A percentile compares a stretch with the other conserved stretches of the same genome.
Evolutionary conservation across 2,888 invertebrate genomes (phyloP).

Genomic region (Netelia virgata): DNA sequence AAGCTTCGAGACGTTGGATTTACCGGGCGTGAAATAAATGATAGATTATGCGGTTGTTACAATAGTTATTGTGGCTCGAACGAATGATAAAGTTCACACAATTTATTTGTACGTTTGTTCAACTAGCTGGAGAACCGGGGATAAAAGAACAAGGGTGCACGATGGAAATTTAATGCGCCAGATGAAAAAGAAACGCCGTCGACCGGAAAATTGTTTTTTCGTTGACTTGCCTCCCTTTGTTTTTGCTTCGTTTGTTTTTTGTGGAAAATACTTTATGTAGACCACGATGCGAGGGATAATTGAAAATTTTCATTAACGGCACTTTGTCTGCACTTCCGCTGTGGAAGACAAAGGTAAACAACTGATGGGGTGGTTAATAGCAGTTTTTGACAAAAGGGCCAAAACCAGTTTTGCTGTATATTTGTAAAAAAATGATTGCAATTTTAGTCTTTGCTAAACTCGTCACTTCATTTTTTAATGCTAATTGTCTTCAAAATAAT

Average conservation of each 20-base stretch:
- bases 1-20: not conserved
- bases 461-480: too few species aligned
- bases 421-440: too few species aligned
- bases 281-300: slow-evolving; percentile 9
- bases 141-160: not conserved
- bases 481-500: too few species aligned
- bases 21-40: slow-evolving; percentile 3
- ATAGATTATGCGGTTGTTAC: not conserved
- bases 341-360: slow-evolving; percentile 38
- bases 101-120: not conserved
- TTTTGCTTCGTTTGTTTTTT: not conserved
- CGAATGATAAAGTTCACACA: not conserved
- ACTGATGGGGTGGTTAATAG: slow-evolving; percentile 1
- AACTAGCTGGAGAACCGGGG: not conserved
- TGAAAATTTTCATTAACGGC: slow-evolving; percentile 48
- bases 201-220: not conserved
- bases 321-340: slow-evolving; percentile 55
- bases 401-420: too few species aligned
- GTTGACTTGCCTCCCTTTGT: slow-evolving; percentile 13
- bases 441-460: too few species aligned
- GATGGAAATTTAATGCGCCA: not conserved
- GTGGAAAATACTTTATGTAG: slow-evolving; percentile 20
- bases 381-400: too few species aligned
- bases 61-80: not conserved
- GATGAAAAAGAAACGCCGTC: not conserved